phyloP scores from a whole-genome alignment of 2,113 vertebrate genomes.

The Zapornia atra region DNA sequence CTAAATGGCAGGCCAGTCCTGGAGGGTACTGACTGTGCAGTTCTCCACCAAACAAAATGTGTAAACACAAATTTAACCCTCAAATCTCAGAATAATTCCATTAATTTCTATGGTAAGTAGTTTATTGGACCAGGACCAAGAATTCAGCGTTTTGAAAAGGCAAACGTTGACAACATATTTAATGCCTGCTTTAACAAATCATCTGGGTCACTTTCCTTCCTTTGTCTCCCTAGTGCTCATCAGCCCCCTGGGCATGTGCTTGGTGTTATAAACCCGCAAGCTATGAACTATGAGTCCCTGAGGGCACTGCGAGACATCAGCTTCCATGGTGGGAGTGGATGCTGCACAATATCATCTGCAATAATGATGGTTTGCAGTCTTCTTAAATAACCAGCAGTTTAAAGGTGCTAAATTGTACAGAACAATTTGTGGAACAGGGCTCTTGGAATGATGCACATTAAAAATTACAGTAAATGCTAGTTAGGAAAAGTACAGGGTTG shows the following conservation, averaged over 20 bases:
- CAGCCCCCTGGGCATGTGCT: background rate
- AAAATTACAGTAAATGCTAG: background rate
- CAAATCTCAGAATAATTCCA: background rate
- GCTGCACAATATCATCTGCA: background rate
- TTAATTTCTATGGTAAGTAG: background rate
- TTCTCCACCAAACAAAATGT: background rate
- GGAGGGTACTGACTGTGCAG: background rate
- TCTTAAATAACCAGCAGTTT: background rate
- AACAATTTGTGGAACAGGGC: background rate
- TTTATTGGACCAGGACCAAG: background rate
- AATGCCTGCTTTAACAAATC: conserved; percentile 18
- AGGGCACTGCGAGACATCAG: background rate
- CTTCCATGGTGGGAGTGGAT: background rate
- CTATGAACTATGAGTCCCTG: background rate
- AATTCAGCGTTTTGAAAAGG: background rate
- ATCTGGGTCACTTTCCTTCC: background rate
- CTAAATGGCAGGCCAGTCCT: background rate
- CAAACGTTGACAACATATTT: background rate
- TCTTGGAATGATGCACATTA: background rate
- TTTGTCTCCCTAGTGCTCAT: background rate
- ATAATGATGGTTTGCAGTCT: background rate
- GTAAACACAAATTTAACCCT: background rate
- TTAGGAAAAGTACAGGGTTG: background rate
- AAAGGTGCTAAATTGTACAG: background rate
- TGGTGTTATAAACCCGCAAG: background rate